A percentile compares a stretch with the other conserved stretches of the same genome.
Evolutionary conservation across 2,797 vertebrate species (phyloP).

Genomic region (Ispidina picta): DNA sequence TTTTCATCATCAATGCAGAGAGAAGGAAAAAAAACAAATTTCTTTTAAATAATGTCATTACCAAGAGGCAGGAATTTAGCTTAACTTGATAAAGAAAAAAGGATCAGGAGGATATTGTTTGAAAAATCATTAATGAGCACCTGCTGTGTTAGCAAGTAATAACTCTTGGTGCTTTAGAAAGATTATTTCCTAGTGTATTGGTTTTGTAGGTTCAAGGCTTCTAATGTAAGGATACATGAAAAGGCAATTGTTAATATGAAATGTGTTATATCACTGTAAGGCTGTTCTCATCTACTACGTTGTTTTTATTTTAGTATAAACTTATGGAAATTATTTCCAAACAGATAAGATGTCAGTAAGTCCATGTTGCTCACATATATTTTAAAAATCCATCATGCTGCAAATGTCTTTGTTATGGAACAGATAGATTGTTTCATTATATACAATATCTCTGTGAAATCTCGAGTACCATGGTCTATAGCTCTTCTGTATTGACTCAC

Average conservation of each 20-base stretch:
- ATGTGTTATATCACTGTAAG: neutral
- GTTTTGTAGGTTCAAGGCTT: neutral
- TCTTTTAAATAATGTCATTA: neutral
- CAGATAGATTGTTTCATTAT: neutral
- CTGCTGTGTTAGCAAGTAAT: neutral
- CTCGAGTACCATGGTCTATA: neutral
- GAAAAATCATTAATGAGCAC: neutral
- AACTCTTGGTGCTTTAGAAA: neutral
- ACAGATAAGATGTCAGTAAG: neutral
- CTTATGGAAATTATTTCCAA: neutral
- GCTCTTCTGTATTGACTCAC: neutral
- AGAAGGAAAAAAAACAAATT: neutral
- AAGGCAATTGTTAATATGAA: neutral
- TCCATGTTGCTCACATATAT: neutral
- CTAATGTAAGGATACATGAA: neutral
- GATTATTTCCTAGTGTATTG: neutral
- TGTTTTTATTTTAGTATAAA: neutral
- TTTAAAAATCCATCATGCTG: neutral
- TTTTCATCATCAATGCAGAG: neutral
- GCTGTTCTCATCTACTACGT: neutral
- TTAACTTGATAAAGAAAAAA: neutral
- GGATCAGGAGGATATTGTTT: neutral
- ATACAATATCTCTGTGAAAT: neutral
- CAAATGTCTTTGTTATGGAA: neutral
- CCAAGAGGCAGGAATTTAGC: neutral